Base-by-base conservation (phyloP, 1,140 invertebrate genomes). In the Brachionus calyciflorus region DNA sequence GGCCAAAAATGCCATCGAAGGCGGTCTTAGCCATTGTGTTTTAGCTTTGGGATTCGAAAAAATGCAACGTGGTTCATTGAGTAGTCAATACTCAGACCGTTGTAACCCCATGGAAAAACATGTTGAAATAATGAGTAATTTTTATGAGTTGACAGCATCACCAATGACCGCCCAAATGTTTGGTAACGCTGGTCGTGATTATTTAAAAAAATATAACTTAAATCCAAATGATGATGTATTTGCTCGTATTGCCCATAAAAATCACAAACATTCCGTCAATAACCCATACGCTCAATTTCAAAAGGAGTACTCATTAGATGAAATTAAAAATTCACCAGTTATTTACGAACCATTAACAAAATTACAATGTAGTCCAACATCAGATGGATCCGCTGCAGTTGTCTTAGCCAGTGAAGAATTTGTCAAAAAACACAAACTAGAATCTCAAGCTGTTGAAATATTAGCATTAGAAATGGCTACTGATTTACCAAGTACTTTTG, bases 1-100 rank as follows among this genome's bases (percentile, higher is more conserved):
- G 81, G 94, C 90, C 0, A 95, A 95, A 82, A 93, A 98, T 83
- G 88, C 96, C 7, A 87, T 99, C 19, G 90, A 94, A 86, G 89
- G 90, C 79, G 93, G 86, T 85, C 81, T 79, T 55, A 21, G 12
- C 2, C 90, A 97, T 81, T 94, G 96, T 83, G 90, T 92, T 0
- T 84, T 99, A 44, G 96, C 94, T 19, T 82, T 98, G 51, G 96
- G 96, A 3, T 99, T 98, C 84, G 96, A 99, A 82, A 98, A 98
- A 85, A 99, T 99, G 96, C 90, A 95, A 80, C 88, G 89, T 53
- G 96, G 96, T 0, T 94, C 95, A 14, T 86, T 98, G 1, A 87
- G 88, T 17, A 87, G 89, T 0, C 91, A 90, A 86, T 98, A 89
- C 82, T 87, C 87, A 53, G 95, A 98, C 83, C 89, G 95, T 60